phyloP scores from a whole-genome alignment of 92 coral and sea anemone genomes.

The Virgularia gustaviana region DNA sequence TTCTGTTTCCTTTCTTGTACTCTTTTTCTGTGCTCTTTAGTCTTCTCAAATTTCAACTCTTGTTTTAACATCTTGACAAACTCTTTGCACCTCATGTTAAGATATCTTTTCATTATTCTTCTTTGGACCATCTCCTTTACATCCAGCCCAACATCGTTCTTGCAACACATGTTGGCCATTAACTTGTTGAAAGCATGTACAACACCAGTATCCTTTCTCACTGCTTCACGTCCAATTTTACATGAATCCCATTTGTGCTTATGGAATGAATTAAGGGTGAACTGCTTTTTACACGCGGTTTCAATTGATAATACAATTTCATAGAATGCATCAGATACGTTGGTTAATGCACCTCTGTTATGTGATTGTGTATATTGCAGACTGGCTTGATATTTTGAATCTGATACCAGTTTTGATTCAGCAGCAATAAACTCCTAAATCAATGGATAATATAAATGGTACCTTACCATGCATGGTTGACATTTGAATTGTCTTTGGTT shows the following conservation, averaged over 20 bases:
- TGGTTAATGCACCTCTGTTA: constrained; percentile 42
- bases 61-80: constrained; percentile 37
- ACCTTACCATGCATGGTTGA: too few relatives aligned
- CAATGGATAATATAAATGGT: too few relatives aligned
- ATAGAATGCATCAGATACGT: constrained; percentile 36
- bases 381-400: constrained; percentile 3
- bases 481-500: too few relatives aligned
- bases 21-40: constrained; percentile 39
- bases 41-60: constrained; percentile 37
- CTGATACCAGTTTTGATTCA: not conserved
- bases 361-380: constrained; percentile 35
- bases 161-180: not conserved
- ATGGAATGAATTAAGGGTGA: constrained; percentile 21
- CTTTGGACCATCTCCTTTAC: constrained; percentile 1
- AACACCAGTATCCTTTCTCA: constrained; percentile 28
- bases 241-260: constrained; percentile 42
- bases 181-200: constrained; percentile 19
- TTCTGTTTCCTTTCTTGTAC: constrained; percentile 29
- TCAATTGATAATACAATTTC: constrained; percentile 16
- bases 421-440: not conserved
- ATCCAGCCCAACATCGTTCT: not conserved
- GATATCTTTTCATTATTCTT: constrained; percentile 34
- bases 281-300: constrained; percentile 24
- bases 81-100: constrained; percentile 53
- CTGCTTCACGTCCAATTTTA: constrained; percentile 22